phyloP scores from a whole-genome alignment of 37 sponge, comb jelly and placozoan species.

The Diacarnus erythraeanus region DNA sequence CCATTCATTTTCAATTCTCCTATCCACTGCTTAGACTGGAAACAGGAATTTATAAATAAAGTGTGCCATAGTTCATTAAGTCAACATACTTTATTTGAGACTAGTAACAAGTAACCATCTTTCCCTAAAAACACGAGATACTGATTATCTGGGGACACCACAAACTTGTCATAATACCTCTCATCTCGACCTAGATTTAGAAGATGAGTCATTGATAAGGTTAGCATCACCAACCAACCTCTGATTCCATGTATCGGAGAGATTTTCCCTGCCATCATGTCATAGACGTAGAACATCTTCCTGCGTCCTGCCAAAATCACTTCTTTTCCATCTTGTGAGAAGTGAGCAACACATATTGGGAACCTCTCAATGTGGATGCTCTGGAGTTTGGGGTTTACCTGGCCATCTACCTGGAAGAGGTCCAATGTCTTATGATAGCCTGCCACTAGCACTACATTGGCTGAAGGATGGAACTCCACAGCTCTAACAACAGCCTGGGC shows the following conservation, averaged over 20 bases:
- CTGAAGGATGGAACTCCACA: slow-evolving; percentile 88
- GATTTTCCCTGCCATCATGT: slow-evolving; percentile 81
- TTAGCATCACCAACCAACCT: too few relatives aligned
- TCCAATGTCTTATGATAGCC: slow-evolving; percentile 88
- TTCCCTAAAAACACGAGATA: slow-evolving; percentile 78
- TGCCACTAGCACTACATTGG: slow-evolving; percentile 75
- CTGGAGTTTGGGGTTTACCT: slow-evolving; percentile 74
- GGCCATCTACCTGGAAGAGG: slow-evolving; percentile 87
- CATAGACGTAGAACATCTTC: slow-evolving; percentile 79
- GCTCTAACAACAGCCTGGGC: slow-evolving; percentile 78
- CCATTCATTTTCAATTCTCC: slow-evolving; percentile 93
- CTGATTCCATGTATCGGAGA: slow-evolving; percentile 68
- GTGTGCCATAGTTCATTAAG: not conserved
- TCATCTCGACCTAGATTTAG: slow-evolving; percentile 76
- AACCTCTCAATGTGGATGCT: slow-evolving; percentile 75
- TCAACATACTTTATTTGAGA: slow-evolving; percentile 75
- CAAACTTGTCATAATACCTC: slow-evolving; percentile 53
- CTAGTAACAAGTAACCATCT: slow-evolving; percentile 82
- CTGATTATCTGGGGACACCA: slow-evolving; percentile 82
- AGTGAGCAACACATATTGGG: slow-evolving; percentile 80
- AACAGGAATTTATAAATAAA: not conserved
- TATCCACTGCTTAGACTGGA: slow-evolving; percentile 89
- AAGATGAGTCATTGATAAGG: too few relatives aligned
- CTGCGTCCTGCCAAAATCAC: slow-evolving; percentile 70
- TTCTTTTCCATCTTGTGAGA: slow-evolving; percentile 76